A percentile compares a stretch with the other conserved stretches of the same genome.
phyloP scores from a whole-genome alignment of 2,797 vertebrate species.

The Hyperoplus immaculatus region DNA sequence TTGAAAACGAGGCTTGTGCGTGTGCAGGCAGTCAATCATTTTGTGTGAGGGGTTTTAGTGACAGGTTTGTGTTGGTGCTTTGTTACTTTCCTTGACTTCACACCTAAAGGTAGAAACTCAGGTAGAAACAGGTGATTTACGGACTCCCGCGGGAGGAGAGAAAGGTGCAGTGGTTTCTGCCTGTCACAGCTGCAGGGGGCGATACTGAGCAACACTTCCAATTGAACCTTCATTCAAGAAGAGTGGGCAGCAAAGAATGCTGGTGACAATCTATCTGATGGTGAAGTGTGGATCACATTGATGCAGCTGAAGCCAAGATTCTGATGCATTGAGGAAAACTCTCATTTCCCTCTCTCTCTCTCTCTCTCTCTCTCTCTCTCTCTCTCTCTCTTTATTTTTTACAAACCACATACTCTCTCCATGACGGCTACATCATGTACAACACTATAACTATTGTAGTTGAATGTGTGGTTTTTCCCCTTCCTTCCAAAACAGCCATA shows the following conservation, averaged over 20 bases:
- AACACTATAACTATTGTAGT: background rate
- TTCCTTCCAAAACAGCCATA: conserved; percentile 6
- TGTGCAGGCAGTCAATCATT: background rate
- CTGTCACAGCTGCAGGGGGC: conserved; percentile 3
- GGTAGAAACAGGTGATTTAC: conserved; percentile 5
- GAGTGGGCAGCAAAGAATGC: conserved; percentile 29
- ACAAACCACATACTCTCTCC: background rate
- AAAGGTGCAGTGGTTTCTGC: conserved; percentile 15
- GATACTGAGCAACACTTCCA: background rate
- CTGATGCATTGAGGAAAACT: conserved; percentile 1
- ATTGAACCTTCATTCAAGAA: conserved; percentile 10
- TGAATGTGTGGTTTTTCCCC: background rate
- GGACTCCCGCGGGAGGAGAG: background rate
- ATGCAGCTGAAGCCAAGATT: background rate
- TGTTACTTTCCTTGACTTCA: background rate
- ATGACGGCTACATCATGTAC: background rate
- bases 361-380: no score
- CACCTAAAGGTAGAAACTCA: conserved; percentile 3
- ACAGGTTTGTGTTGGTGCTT: background rate
- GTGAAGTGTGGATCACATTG: conserved; percentile 18
- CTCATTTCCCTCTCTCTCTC: background rate
- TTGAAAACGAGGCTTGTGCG: background rate
- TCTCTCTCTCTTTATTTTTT: no score
- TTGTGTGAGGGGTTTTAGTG: background rate
- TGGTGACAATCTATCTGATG: conserved; percentile 24